phyloP scores from a whole-genome alignment of 1,140 invertebrate species.

The Bombus sylvicola region DNA sequence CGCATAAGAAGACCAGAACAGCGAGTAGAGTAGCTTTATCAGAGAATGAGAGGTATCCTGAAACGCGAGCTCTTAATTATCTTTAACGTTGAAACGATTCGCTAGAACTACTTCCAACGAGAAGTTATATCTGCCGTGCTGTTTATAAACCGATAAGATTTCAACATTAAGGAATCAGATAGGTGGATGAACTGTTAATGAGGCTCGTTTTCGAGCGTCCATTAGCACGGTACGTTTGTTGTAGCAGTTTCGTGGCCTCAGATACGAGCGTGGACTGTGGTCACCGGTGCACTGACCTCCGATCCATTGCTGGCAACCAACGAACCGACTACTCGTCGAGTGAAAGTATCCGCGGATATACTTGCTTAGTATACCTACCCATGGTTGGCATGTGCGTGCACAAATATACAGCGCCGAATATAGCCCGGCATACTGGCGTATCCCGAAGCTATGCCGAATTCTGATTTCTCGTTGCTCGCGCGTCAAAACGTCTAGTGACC shows the following conservation, averaged over 20 bases:
- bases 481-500: background rate
- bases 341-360: slow-evolving; percentile 69
- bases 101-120: background rate
- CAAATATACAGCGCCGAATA: slow-evolving; percentile 50
- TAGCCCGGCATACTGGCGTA: slow-evolving; percentile 37
- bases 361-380: slow-evolving; percentile 54
- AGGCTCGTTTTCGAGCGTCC: slow-evolving; percentile 23
- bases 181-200: slow-evolving; percentile 19
- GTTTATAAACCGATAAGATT: slow-evolving; percentile 12
- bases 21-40: background rate
- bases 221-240: slow-evolving; percentile 23
- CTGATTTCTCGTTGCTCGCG: slow-evolving; percentile 52
- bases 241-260: slow-evolving; percentile 50
- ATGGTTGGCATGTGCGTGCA: slow-evolving; percentile 49
- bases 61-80: background rate
- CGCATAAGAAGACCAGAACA: background rate
- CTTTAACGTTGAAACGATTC: background rate
- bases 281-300: slow-evolving; percentile 76
- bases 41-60: background rate
- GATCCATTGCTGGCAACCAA: slow-evolving; percentile 67
- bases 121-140: background rate
- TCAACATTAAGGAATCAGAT: background rate
- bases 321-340: slow-evolving; percentile 71
- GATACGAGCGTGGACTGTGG: slow-evolving; percentile 65
- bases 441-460: slow-evolving; percentile 40